Conservation (phyloP, 1,140 invertebrate genomes). For the Matsumurasca onukii region DNA sequence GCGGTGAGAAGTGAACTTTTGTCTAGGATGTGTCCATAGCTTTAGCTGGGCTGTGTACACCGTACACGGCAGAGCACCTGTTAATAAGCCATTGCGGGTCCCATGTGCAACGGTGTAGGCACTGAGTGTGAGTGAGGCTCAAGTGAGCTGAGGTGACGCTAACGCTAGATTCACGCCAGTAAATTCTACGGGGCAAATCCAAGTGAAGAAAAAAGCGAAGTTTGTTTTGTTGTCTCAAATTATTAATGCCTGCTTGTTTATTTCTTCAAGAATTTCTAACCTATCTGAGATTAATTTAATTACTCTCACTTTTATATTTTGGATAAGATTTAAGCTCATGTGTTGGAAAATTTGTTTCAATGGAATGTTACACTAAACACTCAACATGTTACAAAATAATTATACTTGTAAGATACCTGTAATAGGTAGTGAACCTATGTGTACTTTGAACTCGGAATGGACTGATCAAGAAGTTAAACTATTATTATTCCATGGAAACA, state of each 20-base stretch:
- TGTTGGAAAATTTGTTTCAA: not conserved
- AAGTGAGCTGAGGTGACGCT: no score
- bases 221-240: no score
- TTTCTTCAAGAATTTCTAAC: not conserved
- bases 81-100: no score
- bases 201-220: no score
- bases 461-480: not conserved
- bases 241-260: conserved; percentile 3
- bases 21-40: no score
- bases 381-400: not conserved
- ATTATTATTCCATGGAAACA: conserved; percentile 6
- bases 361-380: not conserved
- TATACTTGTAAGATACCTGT: conserved; percentile 1
- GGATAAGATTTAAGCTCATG: not conserved
- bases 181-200: no score
- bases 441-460: conserved; percentile 5
- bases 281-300: not conserved
- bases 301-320: not conserved
- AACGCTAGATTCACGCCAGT: no score
- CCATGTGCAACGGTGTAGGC: no score
- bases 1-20: no score
- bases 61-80: no score
- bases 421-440: not conserved
- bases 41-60: no score
- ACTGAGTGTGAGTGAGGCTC: no score